These are phyloP conservation scores for Eristalinus sepulchralis DNA, from an alignment of 2,888 invertebrate species.

Conservation along the genomic window DNA sequence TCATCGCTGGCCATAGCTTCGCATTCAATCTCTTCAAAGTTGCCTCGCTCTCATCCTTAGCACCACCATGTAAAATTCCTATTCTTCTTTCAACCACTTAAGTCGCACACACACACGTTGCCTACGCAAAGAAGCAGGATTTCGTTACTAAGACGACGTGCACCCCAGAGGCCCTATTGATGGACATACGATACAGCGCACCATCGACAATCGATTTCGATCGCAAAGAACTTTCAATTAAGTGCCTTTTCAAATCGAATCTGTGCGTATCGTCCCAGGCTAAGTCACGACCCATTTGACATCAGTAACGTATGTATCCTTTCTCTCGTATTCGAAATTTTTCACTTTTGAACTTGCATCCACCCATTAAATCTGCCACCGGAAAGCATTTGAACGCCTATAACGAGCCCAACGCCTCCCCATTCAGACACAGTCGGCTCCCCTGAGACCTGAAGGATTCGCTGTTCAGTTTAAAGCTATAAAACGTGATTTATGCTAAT, in stretches of 20 bases:
- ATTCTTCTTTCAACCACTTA: no score
- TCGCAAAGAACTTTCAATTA: neutral
- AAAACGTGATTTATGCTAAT: slow-evolving; percentile 10
- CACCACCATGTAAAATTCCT: no score
- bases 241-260: neutral
- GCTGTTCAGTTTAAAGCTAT: neutral
- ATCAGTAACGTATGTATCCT: neutral
- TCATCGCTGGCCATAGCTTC: neutral
- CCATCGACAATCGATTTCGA: neutral
- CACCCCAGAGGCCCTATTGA: neutral
- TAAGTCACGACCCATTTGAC: neutral
- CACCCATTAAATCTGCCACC: slow-evolving; percentile 33
- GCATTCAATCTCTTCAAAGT: neutral
- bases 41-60: no score
- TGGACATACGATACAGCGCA: neutral
- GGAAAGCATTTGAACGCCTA: slow-evolving; percentile 32
- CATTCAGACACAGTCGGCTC: neutral
- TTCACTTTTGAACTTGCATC: slow-evolving; percentile 12
- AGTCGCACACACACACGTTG: neutral
- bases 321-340: neutral
- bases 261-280: neutral
- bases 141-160: no score
- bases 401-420: neutral
- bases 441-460: neutral
- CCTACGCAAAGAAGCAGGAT: neutral